Evolutionary conservation across 1,140 invertebrate species (phyloP), one percentile per base, ranked within the genome.

Genomic region (Copidosoma floridanum): DNA sequence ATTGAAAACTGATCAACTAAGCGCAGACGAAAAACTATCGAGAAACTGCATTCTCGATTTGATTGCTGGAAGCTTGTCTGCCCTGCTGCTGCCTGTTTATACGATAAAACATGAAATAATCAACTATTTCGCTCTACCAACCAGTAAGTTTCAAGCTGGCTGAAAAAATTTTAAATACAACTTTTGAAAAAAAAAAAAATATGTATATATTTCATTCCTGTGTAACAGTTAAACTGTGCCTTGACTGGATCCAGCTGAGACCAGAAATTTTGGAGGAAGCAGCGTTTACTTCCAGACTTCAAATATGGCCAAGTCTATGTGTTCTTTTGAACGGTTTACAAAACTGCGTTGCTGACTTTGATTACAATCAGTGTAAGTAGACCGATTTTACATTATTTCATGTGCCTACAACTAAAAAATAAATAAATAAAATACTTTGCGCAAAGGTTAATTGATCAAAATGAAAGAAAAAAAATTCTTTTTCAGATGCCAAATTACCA

Each of bases 271-370:
- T 90, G 32, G 74, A 82, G 26, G 79, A 83, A 66, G 69, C 76
- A 29, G 82, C 86, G 53, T 88, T 92, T 75, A 82, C 81, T 24
- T 84, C 83, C 41, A 80, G 85, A 67, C 85, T 85, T 53, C 88
- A 89, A 82, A 86, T 93, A 61, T 92, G 90, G 90, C 85, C 86
- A 12, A 88, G 89, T 68, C 81, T 92, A n/a, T 88, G 88, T 64
- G 87, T 88, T 68, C 73, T 89, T 8, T 77, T 91, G 46, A 91
- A 91, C 73, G 82, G 81, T 63, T 76, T 92, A n/a, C 84, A 86
- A 65, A 67, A 72, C 14, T 71, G 71, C 21, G 73, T 84, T 23
- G 71, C 74, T 47, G 76, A 78, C 61, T 83, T 85, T 46, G 66
- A 80, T 56, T 71, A 71, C 52, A 72, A 77, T 48, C 72, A 78